Evolutionary conservation across 2,113 vertebrate species (phyloP).

Genomic region (Turnix velox): DNA sequence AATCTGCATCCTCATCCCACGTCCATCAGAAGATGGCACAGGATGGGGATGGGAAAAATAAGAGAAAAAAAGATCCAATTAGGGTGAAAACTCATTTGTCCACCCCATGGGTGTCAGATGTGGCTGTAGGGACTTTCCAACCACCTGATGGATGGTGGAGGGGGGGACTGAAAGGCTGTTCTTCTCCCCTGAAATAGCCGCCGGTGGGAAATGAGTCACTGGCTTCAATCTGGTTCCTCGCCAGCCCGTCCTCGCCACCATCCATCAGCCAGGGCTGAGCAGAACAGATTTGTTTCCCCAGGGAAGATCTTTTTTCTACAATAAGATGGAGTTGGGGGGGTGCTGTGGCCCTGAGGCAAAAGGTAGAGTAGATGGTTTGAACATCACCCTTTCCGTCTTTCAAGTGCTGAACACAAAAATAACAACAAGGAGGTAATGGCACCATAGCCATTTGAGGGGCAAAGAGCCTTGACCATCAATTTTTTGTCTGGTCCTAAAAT

Average conservation of each 20-base stretch:
- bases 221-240: background rate
- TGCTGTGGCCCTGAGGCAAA: background rate
- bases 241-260: background rate
- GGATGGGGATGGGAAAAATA: background rate
- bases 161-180: background rate
- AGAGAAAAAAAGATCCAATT: background rate
- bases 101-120: background rate
- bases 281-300: background rate
- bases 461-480: fast-evolving
- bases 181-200: background rate
- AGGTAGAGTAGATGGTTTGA: background rate
- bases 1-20: background rate
- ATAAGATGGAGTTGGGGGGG: background rate
- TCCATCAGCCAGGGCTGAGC: background rate
- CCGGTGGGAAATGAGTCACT: background rate
- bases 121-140: background rate
- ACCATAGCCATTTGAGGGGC: fast-evolving
- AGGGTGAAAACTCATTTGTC: background rate
- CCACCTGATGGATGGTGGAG: background rate
- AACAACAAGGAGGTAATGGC: no score
- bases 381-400: background rate
- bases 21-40: fast-evolving
- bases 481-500: background rate
- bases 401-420: background rate
- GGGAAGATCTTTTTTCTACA: background rate